Evolutionary conservation across 2,888 invertebrate species (phyloP), one percentile per base, ranked within the genome.

Genomic region (Ophioninae sp.): DNA sequence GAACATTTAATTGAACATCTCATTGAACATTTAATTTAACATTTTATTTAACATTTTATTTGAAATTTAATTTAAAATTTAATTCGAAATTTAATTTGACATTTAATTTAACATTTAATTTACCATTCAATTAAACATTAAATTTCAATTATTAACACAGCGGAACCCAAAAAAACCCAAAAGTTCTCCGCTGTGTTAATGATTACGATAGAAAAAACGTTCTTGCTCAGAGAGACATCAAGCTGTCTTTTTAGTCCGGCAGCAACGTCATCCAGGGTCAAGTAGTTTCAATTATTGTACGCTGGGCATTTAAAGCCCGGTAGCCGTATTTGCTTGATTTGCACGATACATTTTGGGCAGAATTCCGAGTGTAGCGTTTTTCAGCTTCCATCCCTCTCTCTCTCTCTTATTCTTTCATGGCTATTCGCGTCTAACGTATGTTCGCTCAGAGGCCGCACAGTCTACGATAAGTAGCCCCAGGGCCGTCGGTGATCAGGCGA

Each of bases 401-500:
- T 64, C 39, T 74, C 37, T 75, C 44, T 74, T 44, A n/a, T n/a
- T 73, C 58, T 51, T 20, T 51, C 65, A 22, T 67, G 58, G 79
- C 79, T 82, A 79, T 79, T 79, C 79, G 79, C 65, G 82, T 79
- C 79, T 51, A 67, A 63, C 59, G 39, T 69, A 59, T 79, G 56
- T 37, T 20, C 65, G 51, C 74, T 61, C 39, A 58, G 74, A 61
- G 58, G 71, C 74, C 58, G 64, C 59, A 58, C 65, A n/a, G 65
- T 61, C 79, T 71, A 69, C 75, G 79, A 79, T 82, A 82, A 82
- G 82, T 82, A 82, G 82, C 79, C 79, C 79, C 79, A 82, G 22
- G 79, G 75, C 75, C 82, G 82, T 72, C 44, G 51, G 75, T 79
- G 82, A 82, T 82, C 82, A 71, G 79, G 79, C 82, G 75, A 37